These are phyloP conservation scores for Sebastolobus altivelis DNA, from an alignment of 2,797 vertebrate species.

Conservation along the genomic window DNA sequence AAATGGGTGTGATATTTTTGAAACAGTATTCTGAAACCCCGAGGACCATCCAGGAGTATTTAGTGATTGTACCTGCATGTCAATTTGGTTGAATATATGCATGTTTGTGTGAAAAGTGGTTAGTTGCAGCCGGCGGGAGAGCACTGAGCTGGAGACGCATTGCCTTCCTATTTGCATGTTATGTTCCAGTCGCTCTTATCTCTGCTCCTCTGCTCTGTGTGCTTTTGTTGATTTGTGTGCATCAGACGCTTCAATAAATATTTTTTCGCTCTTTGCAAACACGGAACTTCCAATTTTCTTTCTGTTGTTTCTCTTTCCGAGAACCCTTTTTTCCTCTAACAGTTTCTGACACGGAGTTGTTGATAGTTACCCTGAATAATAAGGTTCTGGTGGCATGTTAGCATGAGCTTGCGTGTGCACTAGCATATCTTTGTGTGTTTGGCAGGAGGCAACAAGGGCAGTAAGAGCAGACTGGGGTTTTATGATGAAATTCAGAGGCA, in stretches of 20 bases:
- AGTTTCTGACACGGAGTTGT: slow-evolving; percentile 42
- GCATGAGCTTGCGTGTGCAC: slow-evolving; percentile 42
- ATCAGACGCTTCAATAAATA: slow-evolving; percentile 52
- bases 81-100: slow-evolving; percentile 24
- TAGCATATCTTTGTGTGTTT: slow-evolving; percentile 56
- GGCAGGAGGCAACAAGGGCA: slow-evolving; percentile 72
- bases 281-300: slow-evolving; percentile 24
- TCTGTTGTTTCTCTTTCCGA: slow-evolving; percentile 1
- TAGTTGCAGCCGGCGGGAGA: slow-evolving; percentile 33
- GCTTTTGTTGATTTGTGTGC: slow-evolving; percentile 49
- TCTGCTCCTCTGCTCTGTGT: slow-evolving; percentile 35
- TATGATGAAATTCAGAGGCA: slow-evolving; percentile 81
- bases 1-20: neutral
- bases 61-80: slow-evolving; percentile 35
- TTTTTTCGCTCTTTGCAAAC: slow-evolving; percentile 44
- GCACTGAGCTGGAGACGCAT: slow-evolving; percentile 39
- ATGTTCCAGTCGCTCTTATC: slow-evolving; percentile 42
- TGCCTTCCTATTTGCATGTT: slow-evolving; percentile 43
- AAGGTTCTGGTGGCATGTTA: slow-evolving; percentile 48
- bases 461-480: slow-evolving; percentile 60
- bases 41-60: slow-evolving; percentile 15
- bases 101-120: slow-evolving; percentile 45
- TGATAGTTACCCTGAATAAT: slow-evolving; percentile 26
- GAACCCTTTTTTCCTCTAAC: neutral
- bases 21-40: neutral